Percentiles rank a stretch among this genome's conserved stretches.
Evolutionary conservation across 2,797 vertebrate species (phyloP).

Genomic region (Argentina silus): DNA sequence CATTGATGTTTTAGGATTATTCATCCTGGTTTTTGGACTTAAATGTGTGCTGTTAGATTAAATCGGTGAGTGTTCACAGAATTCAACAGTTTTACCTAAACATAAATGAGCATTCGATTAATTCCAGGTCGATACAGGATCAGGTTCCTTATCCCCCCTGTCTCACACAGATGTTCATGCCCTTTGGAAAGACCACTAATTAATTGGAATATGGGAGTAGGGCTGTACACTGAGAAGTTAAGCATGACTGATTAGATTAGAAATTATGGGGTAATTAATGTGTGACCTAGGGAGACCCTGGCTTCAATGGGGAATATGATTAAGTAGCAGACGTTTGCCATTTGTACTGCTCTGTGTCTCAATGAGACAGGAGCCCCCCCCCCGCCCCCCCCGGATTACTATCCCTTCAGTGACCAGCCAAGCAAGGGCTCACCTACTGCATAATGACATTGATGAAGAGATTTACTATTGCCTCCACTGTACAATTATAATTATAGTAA

Average conservation of each 20-base stretch:
- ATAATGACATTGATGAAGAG: background rate
- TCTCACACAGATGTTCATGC: constrained; percentile 33
- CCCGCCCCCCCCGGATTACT: background rate
- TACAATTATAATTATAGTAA: background rate
- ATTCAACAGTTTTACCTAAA: constrained; percentile 17
- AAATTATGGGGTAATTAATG: constrained; percentile 69
- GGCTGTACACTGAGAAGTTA: constrained; percentile 37
- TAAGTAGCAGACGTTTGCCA: background rate
- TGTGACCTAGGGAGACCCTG: constrained; percentile 58
- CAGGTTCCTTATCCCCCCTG: constrained; percentile 45
- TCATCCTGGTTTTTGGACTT: background rate
- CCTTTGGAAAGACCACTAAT: constrained; percentile 44
- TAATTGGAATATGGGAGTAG: constrained; percentile 35
- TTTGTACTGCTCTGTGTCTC: background rate
- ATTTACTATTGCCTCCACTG: background rate
- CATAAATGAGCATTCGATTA: constrained; percentile 37
- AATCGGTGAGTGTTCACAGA: constrained; percentile 40
- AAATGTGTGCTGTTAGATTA: background rate
- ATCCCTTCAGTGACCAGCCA: background rate
- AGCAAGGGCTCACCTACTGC: background rate
- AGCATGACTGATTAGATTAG: constrained; percentile 69
- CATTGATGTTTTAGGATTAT: background rate
- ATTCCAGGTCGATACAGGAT: constrained; percentile 43
- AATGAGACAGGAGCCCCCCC: background rate
- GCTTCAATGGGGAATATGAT: constrained; percentile 1